Percentiles rank a stretch among this genome's conserved stretches.
Conservation (phyloP, 2,797 vertebrate genomes). For the Anas acuta region DNA sequence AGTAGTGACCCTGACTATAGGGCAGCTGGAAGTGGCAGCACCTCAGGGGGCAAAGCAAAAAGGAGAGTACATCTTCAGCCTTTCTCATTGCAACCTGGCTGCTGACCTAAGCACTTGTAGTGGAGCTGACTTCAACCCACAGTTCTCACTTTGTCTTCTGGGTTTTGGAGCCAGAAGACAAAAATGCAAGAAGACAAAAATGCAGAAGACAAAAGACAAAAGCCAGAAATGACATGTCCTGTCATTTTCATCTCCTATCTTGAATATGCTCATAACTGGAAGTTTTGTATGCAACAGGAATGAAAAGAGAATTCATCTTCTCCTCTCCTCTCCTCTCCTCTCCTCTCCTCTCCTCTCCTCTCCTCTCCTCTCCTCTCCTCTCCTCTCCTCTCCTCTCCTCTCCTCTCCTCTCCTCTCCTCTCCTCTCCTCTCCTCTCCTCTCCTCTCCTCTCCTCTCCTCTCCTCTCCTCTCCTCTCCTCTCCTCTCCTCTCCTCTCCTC, state of each 20-base stretch:
- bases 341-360: too few species aligned
- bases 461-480: too few species aligned
- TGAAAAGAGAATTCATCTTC: neutral
- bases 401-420: too few species aligned
- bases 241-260: neutral
- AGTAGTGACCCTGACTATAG: neutral
- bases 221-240: neutral
- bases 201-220: too few species aligned
- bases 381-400: too few species aligned
- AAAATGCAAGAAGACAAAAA: too few species aligned
- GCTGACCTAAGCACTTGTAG: too few species aligned
- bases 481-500: too few species aligned
- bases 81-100: neutral
- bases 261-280: fast-evolving
- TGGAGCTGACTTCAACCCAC: neutral
- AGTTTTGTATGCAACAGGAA: neutral
- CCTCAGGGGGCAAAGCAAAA: neutral
- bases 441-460: too few species aligned
- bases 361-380: too few species aligned
- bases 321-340: too few species aligned
- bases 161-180: neutral
- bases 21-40: neutral
- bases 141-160: neutral
- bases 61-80: neutral
- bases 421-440: too few species aligned